Evolutionary conservation across 2,113 vertebrate genomes (phyloP).

Genomic region (Puffinus mauretanicus): DNA sequence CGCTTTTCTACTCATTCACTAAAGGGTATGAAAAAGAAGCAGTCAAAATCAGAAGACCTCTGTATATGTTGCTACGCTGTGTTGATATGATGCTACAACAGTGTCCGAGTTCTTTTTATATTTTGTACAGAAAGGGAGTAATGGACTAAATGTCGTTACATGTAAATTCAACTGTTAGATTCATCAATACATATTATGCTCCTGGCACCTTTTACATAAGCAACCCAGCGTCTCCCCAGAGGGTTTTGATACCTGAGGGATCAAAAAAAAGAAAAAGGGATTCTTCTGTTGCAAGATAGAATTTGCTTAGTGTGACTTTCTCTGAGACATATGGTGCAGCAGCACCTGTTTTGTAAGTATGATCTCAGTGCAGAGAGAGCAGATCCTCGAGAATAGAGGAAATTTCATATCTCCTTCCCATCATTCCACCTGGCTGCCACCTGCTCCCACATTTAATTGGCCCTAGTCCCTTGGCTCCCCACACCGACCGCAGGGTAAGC

Average conservation of each 20-base stretch:
- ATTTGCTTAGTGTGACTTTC: conserved; percentile 47
- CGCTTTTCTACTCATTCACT: background rate
- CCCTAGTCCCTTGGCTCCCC: conserved; percentile 57
- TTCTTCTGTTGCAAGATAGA: conserved; percentile 1
- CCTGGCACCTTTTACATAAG: background rate
- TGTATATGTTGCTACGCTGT: rapidly evolving
- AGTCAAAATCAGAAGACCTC: background rate
- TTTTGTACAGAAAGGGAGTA: background rate
- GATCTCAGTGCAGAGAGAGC: conserved; percentile 58
- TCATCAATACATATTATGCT: background rate
- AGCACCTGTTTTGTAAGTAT: conserved; percentile 71
- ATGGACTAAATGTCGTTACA: background rate
- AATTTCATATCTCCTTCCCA: conserved; percentile 64
- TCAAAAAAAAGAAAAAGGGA: background rate
- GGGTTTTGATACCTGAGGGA: conserved; percentile 9
- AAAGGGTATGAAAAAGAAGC: background rate
- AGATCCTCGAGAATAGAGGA: conserved; percentile 64
- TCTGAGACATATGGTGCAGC: conserved; percentile 64
- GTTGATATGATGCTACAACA: background rate
- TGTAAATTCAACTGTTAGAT: background rate
- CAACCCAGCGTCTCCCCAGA: background rate
- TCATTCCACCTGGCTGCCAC: conserved; percentile 81
- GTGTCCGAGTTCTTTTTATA: background rate
- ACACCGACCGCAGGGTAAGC: conserved; percentile 26
- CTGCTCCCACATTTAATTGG: conserved; percentile 83